Evolutionary conservation across 2,888 invertebrate genomes (phyloP).

Genomic region (Polydrusus pterygomalis): DNA sequence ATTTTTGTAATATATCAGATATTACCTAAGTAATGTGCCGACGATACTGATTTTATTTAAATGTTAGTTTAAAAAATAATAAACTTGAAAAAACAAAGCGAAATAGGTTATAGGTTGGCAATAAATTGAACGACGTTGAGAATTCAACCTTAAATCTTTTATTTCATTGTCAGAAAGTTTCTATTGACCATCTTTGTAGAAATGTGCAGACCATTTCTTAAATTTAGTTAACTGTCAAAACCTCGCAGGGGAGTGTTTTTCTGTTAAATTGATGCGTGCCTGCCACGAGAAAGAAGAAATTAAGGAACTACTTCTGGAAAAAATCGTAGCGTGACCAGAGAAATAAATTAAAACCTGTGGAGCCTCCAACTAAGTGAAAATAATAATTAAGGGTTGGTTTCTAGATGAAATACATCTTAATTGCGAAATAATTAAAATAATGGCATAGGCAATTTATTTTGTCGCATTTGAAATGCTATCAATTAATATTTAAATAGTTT

Average conservation of each 20-base stretch:
- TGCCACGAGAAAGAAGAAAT: constrained; percentile 19
- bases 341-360: constrained; percentile 47
- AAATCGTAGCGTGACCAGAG: constrained; percentile 42
- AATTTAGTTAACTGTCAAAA: not conserved
- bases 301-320: constrained; percentile 10
- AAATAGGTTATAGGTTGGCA: too few relatives aligned
- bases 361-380: constrained; percentile 16
- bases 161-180: too few relatives aligned
- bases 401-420: constrained; percentile 21
- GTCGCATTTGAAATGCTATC: not conserved
- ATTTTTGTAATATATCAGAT: too few relatives aligned
- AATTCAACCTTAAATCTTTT: too few relatives aligned
- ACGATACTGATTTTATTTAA: too few relatives aligned
- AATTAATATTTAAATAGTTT: too few relatives aligned
- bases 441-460: not conserved
- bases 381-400: constrained; percentile 41
- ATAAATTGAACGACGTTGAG: too few relatives aligned
- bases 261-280: constrained; percentile 14
- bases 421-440: constrained; percentile 17
- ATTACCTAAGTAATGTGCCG: too few relatives aligned
- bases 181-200: too few relatives aligned
- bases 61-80: too few relatives aligned
- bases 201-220: not conserved
- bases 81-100: too few relatives aligned
- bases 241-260: not conserved